Base-by-base conservation (phyloP, 2,888 invertebrate species). In the Boloria euphrosyne region DNA sequence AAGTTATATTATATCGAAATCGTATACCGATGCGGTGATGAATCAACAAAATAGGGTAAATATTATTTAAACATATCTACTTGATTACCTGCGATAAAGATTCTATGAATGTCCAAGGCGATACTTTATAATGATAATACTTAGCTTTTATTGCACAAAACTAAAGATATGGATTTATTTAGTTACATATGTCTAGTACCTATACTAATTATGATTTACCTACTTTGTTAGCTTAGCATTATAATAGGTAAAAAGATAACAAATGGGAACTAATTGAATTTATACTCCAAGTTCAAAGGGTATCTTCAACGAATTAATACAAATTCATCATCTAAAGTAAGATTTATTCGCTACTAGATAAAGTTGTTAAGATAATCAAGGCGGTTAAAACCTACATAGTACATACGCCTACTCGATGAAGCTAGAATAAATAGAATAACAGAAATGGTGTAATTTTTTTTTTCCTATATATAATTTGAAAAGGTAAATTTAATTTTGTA, bases 301-400 rank as follows among this genome's bases (percentile, higher is more conserved):
- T 57, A 59, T 49, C 50, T 17, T 50, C 17, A 50, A 50, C 14
- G 59, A 59, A 50, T 38, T 60, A 57, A 69, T 52, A 58, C n/a
- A 53, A 17, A 13, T 49, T 66, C n/a, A 55, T 66, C 62, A 51
- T 49, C 47, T 65, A 62, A 67, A 70, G 60, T 68, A 52, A 68
- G 57, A 68, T 70, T 68, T 66, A 70, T 67, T 62, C 58, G 64
- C 51, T 18, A 44, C 47, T 44, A 70, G 68, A 70, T 70, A 66
- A 70, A 68, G 47, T 64, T 58, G 53, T 68, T 70, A 58, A 62
- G 49, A 53, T 38, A 59, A 62, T 65, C 54, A 62, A 68, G 68
- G 49, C 49, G 46, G 60, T 59, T 68, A 55, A 61, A 54, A 55
- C 69, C 61, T 58, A 61, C 66, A 47, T 51, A n/a, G 43, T 27